phyloP scores from a whole-genome alignment of 2,888 invertebrate genomes.

The Watsonalla binaria region DNA sequence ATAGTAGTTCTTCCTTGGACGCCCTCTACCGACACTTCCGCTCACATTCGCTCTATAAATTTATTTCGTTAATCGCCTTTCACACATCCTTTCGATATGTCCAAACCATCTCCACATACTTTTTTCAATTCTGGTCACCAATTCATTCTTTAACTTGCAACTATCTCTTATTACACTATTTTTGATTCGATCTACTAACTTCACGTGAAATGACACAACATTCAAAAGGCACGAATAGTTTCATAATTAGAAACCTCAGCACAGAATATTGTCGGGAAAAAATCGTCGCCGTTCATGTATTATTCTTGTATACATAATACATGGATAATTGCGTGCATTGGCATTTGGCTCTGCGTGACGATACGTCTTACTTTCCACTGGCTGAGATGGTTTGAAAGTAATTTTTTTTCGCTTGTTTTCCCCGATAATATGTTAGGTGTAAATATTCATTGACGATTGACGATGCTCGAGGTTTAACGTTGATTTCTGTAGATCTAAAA shows the following conservation, averaged over 20 bases:
- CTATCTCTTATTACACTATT: too few species aligned
- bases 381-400: constrained; percentile 64
- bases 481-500: too few species aligned
- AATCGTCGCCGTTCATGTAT: constrained; percentile 19
- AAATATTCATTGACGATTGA: constrained; percentile 26
- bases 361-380: constrained; percentile 58
- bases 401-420: constrained; percentile 61
- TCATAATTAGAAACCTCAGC: not conserved
- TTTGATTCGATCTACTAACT: too few species aligned
- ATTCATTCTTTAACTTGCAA: too few species aligned
- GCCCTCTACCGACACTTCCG: too few species aligned
- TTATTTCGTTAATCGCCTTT: too few species aligned
- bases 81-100: too few species aligned
- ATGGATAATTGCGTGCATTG: constrained; percentile 34
- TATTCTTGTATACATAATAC: constrained; percentile 44
- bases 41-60: too few species aligned
- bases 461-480: not conserved
- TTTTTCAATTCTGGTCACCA: too few species aligned
- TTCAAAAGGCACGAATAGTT: too few species aligned
- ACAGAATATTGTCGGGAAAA: not conserved
- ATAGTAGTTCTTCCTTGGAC: too few species aligned
- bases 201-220: not conserved
- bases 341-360: constrained; percentile 51
- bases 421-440: constrained; percentile 56
- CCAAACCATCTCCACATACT: too few species aligned